Base-by-base conservation (phyloP, 2,113 vertebrate species). In the Odocoileus hemionus region DNA sequence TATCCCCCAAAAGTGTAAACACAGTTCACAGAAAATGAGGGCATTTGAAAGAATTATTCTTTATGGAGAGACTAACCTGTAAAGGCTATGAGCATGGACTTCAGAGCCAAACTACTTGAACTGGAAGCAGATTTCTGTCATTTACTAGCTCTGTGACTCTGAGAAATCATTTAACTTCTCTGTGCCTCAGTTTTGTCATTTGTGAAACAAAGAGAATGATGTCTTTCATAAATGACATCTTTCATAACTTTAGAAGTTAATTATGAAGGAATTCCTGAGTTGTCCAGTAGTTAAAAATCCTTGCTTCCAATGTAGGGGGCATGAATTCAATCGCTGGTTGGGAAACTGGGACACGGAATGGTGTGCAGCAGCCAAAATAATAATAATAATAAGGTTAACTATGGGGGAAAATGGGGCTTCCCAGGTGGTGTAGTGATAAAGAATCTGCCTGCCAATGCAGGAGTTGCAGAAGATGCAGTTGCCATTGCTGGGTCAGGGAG, bases 11-110 rank as follows among this genome's bases (percentile, higher is more conserved):
- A 39, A 80, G 4, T 82, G 2, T 54, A 58, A 95, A 82, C 19
- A 79, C 5, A 79, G n/a, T 28, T 93, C 17, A 92, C 39, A 89
- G 57, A 74, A 79, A 70, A 89, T 91, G 26, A 97, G 1, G 54
- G 1, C 26, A 28, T 96, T 83, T 96, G 21, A 67, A 88, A 50
- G 14, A 83, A 78, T 79, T 19, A 21, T 0, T 55, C 12, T 0
- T 52, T 39, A 33, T 17, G 3, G 3, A 95, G 28, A 89, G 45
- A 28, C 6, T 52, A 64, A 5, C 2, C 13, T 86, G 3, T 15
- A 89, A 10, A 58, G 2, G 4, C 39, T 43, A 14, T 33, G 9
- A 78, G 5, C 13, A 50, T 23, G 30, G 7, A 36, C 4, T 47
- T 57, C 91, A 7, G 23, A 84, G 39, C 5, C 45, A 74, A 88